Base-by-base conservation (phyloP, 2,113 vertebrate species). In the Poecilia latipinna region DNA sequence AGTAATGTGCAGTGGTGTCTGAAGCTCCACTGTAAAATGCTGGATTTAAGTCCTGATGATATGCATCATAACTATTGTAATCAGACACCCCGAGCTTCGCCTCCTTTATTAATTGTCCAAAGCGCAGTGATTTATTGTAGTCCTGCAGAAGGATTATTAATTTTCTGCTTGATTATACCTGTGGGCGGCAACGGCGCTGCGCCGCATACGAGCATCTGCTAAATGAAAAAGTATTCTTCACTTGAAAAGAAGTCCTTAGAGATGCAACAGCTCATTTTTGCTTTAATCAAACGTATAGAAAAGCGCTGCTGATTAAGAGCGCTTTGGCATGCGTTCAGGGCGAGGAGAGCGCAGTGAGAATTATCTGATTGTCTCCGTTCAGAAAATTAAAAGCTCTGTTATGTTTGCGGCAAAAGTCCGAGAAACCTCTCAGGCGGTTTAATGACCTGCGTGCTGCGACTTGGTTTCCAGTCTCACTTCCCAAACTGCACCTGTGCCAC, bases 111-210 rank as follows among this genome's bases (percentile, higher is more conserved):
- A 97, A 97, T 98, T 96, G 96, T 96, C 95, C 94, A 95, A 96
- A 97, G 95, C 93, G 77, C 94, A 95, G 95, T 97, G 96, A 97
- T 98, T 98, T 96, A 97, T 96, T 94, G 95, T 95, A 92, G 94
- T 92, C 92, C 93, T 91, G 95, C 94, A 96, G 92, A 94, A 95
- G 96, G 93, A 97, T 97, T 98, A 97, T 97, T 97, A 95, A 98
- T 97, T 97, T 97, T 97, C 95, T 95, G 95, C 94, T 95, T 96
- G 95, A 97, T 96, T 96, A 96, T 97, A 96, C 95, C 95, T 96
- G 95, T 96, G 96, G 96, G 96, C 94, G 87, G 95, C 90, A 95
- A 95, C 95, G 95, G 91, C 94, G 94, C 92, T 91, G 89, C 90
- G 94, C 91, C 86, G 94, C 94, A 94, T 94, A 94, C 90, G 93